Evolutionary conservation across 2,797 vertebrate species (phyloP).

Genomic region (Falco peregrinus): DNA sequence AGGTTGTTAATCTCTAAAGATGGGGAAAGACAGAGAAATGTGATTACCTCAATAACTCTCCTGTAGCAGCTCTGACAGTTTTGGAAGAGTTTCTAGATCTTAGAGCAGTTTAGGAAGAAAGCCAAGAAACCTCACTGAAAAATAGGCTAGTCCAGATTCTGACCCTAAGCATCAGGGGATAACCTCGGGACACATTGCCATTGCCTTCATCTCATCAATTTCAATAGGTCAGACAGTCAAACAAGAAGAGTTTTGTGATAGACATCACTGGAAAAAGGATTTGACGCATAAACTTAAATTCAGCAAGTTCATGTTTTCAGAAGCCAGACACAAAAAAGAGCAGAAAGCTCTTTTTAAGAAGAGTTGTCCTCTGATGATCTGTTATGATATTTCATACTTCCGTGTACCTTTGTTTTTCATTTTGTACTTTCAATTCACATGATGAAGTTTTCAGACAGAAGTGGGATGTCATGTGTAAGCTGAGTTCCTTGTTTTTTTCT

Average conservation of each 20-base stretch:
- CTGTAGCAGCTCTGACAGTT: background rate
- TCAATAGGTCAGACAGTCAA: background rate
- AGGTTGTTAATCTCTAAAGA: background rate
- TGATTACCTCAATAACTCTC: background rate
- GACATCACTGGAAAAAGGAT: background rate
- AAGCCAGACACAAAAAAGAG: background rate
- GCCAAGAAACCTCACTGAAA: background rate
- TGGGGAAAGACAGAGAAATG: background rate
- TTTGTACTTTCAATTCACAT: conserved; percentile 42
- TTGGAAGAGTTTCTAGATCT: background rate
- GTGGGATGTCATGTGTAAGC: conserved; percentile 63
- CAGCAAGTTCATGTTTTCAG: background rate
- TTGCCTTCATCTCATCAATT: background rate
- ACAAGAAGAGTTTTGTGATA: background rate
- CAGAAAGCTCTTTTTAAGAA: background rate
- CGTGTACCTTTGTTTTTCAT: background rate
- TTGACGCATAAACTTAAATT: background rate
- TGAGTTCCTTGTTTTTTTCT: conserved; percentile 76
- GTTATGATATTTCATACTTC: conserved; percentile 8
- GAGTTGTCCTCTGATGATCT: background rate
- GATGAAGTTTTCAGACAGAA: conserved; percentile 53
- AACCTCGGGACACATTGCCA: background rate
- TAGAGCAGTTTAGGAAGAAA: background rate
- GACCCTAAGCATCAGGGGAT: background rate
- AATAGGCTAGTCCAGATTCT: background rate